Conservation (phyloP, 2,888 invertebrate species). For the Agrochola lota region DNA sequence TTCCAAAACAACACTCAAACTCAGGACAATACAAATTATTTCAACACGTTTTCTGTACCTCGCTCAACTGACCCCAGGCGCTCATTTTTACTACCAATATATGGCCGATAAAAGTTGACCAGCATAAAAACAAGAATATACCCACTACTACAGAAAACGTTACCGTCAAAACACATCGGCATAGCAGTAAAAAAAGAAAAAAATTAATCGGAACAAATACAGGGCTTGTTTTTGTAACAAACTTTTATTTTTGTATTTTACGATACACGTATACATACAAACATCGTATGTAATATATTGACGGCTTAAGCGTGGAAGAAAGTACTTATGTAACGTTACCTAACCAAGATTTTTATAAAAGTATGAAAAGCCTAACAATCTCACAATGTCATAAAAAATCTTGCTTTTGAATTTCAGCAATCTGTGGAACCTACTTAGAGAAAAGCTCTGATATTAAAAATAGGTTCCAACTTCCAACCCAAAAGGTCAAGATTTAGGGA, state of each 20-base stretch:
- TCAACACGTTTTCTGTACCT: slow-evolving; percentile 24
- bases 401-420: not conserved
- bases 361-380: not conserved
- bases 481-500: slow-evolving; percentile 13
- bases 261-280: slow-evolving; percentile 13
- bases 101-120: slow-evolving; percentile 55
- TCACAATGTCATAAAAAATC: not conserved
- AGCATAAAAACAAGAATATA: slow-evolving; percentile 51
- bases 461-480: not conserved
- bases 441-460: slow-evolving; percentile 13
- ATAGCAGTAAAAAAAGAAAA: slow-evolving; percentile 49
- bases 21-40: slow-evolving; percentile 23
- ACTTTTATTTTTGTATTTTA: slow-evolving; percentile 42
- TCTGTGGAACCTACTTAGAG: not conserved
- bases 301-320: not conserved
- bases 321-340: not conserved
- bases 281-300: slow-evolving; percentile 1
- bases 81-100: slow-evolving; percentile 38
- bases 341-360: not conserved
- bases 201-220: slow-evolving; percentile 56
- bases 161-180: slow-evolving; percentile 52
- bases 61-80: slow-evolving; percentile 28
- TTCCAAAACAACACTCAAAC: slow-evolving; percentile 11
- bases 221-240: slow-evolving; percentile 43
- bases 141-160: slow-evolving; percentile 29